Conservation (phyloP, 2,888 invertebrate species). For the Heteromurus nitidus region DNA sequence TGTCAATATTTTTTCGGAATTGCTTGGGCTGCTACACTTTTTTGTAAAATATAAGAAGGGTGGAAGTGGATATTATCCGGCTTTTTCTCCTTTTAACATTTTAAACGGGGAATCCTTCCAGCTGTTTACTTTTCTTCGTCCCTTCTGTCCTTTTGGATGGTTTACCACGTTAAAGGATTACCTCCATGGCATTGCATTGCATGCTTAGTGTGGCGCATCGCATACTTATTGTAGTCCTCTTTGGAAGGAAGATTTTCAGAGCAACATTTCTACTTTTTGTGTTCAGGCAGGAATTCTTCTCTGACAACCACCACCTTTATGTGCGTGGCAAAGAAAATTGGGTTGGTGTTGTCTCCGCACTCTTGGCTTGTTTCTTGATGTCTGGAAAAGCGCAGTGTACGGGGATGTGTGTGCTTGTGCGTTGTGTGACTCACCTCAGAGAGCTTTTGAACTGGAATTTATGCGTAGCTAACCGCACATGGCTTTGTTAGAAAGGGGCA, state of each 20-base stretch:
- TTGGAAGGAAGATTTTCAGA: slow-evolving; percentile 42
- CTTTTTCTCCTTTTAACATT: slow-evolving; percentile 35
- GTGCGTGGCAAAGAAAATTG: neutral
- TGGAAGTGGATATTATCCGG: no score
- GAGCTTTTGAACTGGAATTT: slow-evolving; percentile 36
- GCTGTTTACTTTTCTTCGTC: slow-evolving; percentile 39
- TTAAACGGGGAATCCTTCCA: slow-evolving; percentile 26
- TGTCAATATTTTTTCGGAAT: no score
- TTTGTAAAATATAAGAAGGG: no score
- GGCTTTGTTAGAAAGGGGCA: neutral
- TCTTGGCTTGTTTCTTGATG: neutral
- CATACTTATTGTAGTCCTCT: neutral
- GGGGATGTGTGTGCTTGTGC: neutral
- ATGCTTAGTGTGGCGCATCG: neutral
- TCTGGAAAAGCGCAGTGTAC: neutral
- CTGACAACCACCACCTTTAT: no score
- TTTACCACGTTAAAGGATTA: slow-evolving; percentile 56
- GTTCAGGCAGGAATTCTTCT: neutral
- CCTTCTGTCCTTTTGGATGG: slow-evolving; percentile 44
- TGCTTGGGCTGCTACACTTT: no score
- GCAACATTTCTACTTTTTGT: slow-evolving; percentile 17
- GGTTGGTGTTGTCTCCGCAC: slow-evolving; percentile 17
- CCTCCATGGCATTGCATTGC: slow-evolving; percentile 27
- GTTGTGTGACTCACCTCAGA: slow-evolving; percentile 24
- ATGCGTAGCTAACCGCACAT: slow-evolving; percentile 16